phyloP scores from a whole-genome alignment of 2,888 invertebrate genomes.

The Cyclophora albipunctata region DNA sequence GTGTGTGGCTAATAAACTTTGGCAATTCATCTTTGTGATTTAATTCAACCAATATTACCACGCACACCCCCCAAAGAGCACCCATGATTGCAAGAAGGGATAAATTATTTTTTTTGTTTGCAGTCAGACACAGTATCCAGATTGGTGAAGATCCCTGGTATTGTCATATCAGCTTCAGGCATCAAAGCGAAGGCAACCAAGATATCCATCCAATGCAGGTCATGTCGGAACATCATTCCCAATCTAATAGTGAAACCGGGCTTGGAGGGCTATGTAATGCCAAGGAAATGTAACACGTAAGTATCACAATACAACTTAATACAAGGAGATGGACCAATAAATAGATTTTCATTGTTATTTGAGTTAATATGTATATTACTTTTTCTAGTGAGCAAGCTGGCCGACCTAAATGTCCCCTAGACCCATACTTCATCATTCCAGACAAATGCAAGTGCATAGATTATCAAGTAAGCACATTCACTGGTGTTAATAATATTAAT shows the following conservation, averaged over 20 bases:
- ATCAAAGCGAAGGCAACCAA: constrained; percentile 96
- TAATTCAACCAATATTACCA: no score
- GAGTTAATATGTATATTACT: neutral
- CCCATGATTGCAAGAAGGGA: no score
- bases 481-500: no score
- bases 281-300: constrained; percentile 94
- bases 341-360: no score
- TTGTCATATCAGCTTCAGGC: constrained; percentile 94
- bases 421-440: constrained; percentile 98
- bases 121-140: constrained; percentile 95
- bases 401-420: constrained; percentile 93
- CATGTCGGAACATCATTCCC: constrained; percentile 91
- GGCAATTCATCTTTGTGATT: no score
- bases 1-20: no score
- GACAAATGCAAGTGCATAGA: constrained; percentile 98
- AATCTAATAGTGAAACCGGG: constrained; percentile 95
- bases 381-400: constrained; percentile 90
- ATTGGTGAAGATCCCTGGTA: constrained; percentile 96
- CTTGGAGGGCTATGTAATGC: constrained; percentile 95
- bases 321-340: no score
- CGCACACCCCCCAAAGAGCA: no score
- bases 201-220: constrained; percentile 96
- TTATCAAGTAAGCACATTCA: constrained; percentile 80
- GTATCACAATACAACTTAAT: constrained; percentile 30
- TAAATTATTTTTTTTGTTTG: constrained; percentile 26